A percentile compares a stretch with the other conserved stretches of the same genome.
phyloP scores from a whole-genome alignment of 2,888 invertebrate species.

The Mythimna vitellina region DNA sequence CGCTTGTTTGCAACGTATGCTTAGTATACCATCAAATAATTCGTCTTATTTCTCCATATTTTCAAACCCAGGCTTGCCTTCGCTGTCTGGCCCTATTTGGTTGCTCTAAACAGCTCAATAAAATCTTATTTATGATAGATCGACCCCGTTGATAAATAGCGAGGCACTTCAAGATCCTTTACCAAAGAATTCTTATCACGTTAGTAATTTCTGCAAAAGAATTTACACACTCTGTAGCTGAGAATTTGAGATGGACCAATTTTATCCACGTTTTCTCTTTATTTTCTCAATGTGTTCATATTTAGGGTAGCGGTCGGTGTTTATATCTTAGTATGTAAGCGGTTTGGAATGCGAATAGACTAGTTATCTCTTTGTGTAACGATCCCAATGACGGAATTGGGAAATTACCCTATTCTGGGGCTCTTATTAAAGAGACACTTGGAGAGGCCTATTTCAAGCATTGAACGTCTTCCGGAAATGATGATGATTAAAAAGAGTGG shows the following conservation, averaged over 20 bases:
- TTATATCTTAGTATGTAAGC: conserved; percentile 3
- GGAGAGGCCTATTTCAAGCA: no score
- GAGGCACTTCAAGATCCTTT: background rate
- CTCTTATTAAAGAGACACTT: no score
- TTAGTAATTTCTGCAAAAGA: conserved; percentile 48
- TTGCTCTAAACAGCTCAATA: conserved; percentile 29
- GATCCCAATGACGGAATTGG: background rate
- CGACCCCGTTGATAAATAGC: conserved; percentile 20
- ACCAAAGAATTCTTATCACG: conserved; percentile 47
- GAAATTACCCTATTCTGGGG: no score
- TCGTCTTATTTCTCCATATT: background rate
- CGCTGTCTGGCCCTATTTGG: conserved; percentile 12
- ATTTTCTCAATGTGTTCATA: conserved; percentile 32
- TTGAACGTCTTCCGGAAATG: no score
- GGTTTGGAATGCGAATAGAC: conserved; percentile 35
- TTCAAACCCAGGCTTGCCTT: background rate
- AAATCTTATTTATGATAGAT: conserved; percentile 31
- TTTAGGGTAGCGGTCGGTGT: background rate
- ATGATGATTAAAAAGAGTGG: no score
- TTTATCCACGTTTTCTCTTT: conserved; percentile 35
- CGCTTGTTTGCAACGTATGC: no score
- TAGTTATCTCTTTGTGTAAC: conserved; percentile 1
- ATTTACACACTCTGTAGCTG: conserved; percentile 26
- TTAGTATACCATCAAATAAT: background rate
- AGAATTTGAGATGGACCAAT: conserved; percentile 11